Percentiles rank a stretch among this genome's conserved stretches.
phyloP scores from a whole-genome alignment of 2,888 invertebrate species.

The Merodon equestris region DNA sequence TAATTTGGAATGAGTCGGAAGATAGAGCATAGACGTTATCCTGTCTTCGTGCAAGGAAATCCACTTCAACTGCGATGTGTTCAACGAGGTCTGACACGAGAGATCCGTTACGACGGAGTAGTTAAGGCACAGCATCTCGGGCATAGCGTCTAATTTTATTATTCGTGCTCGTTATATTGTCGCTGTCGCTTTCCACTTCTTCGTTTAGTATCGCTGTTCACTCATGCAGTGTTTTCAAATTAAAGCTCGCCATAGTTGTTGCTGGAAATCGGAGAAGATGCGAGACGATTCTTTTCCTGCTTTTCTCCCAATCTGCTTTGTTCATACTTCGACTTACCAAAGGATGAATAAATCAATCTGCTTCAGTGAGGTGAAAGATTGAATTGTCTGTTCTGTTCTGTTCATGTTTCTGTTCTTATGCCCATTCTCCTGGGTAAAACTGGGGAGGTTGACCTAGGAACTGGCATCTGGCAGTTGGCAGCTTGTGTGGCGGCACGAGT shows the following conservation, averaged over 20 bases:
- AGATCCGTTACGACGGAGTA: constrained; percentile 54
- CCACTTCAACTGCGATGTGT: constrained; percentile 56
- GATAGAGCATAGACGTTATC: background rate
- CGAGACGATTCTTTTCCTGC: constrained; percentile 40
- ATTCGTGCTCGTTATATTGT: constrained; percentile 33
- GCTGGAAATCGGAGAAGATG: constrained; percentile 45
- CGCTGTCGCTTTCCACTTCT: constrained; percentile 4
- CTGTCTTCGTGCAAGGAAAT: constrained; percentile 45
- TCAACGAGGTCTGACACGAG: constrained; percentile 62
- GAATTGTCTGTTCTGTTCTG: constrained; percentile 58
- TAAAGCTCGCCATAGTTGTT: constrained; percentile 47
- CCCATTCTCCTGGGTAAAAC: background rate
- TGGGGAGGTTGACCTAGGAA: background rate
- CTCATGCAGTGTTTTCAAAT: constrained; percentile 65
- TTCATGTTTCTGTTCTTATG: constrained; percentile 37
- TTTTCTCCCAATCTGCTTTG: constrained; percentile 17
- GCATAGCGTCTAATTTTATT: constrained; percentile 58
- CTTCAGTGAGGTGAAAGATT: constrained; percentile 67
- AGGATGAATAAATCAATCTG: constrained; percentile 68
- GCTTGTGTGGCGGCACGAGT: too few relatives aligned
- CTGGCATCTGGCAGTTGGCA: too few relatives aligned
- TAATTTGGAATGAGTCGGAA: constrained; percentile 46
- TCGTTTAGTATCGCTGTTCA: constrained; percentile 47
- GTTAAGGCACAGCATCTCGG: constrained; percentile 39
- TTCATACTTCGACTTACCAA: constrained; percentile 56